These are phyloP conservation scores for Oxygymnocypris stewartii DNA, from an alignment of 2,113 vertebrate genomes.

Conservation along the genomic window DNA sequence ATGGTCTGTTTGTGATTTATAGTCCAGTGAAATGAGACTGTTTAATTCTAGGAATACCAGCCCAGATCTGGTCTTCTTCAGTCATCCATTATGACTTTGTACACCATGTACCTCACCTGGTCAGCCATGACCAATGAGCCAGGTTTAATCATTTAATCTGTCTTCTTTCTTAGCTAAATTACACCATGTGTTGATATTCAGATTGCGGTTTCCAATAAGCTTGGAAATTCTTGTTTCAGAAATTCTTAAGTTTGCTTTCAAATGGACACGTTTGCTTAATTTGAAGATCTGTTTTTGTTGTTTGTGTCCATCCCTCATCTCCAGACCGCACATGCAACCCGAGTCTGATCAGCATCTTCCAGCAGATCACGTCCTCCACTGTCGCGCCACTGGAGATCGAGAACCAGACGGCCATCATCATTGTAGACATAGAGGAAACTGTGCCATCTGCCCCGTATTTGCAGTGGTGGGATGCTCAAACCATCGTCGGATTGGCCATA, in stretches of 20 bases:
- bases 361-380: constrained; percentile 75
- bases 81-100: constrained; percentile 91
- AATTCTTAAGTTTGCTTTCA: constrained; percentile 48
- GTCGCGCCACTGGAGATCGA: constrained; percentile 60
- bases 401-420: constrained; percentile 77
- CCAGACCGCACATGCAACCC: constrained; percentile 88
- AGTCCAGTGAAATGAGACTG: too few relatives aligned
- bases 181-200: background rate
- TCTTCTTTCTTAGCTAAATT: background rate
- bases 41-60: constrained; percentile 78
- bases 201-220: background rate
- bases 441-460: constrained; percentile 70
- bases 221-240: background rate
- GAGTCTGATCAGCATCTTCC: constrained; percentile 83
- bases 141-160: constrained; percentile 72
- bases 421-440: constrained; percentile 67
- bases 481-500: constrained; percentile 79
- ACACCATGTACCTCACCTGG: constrained; percentile 94
- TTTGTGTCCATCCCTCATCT: background rate
- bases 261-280: background rate
- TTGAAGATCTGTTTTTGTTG: background rate
- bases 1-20: background rate
- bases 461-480: constrained; percentile 86
- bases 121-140: constrained; percentile 94
- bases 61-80: constrained; percentile 89